Conservation (phyloP, 2,113 vertebrate species). For the Campylomormyrus numenius region DNA sequence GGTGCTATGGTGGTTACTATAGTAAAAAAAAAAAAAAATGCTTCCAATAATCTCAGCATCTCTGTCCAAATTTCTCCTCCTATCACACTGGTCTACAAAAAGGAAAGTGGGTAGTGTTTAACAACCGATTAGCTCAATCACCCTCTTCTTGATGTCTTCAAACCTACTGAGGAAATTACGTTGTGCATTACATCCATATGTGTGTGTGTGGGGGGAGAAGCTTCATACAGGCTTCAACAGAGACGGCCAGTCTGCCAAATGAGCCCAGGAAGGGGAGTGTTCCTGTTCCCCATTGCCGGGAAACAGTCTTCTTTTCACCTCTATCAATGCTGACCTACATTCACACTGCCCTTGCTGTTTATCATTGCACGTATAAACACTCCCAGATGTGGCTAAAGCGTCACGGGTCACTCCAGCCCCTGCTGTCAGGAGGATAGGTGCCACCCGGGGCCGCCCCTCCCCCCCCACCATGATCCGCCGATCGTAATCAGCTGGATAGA, state of each 20-base stretch:
- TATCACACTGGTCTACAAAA: neutral
- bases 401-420: conserved; percentile 9
- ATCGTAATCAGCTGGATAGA: neutral
- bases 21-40: neutral
- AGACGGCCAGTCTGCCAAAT: conserved; percentile 21
- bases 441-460: neutral
- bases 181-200: neutral
- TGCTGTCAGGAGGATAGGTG: conserved; percentile 16
- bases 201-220: neutral
- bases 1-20: neutral
- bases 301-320: conserved; percentile 38
- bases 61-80: neutral
- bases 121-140: neutral
- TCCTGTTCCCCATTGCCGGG: conserved; percentile 33
- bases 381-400: conserved; percentile 35
- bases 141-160: neutral
- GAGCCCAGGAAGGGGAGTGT: conserved; percentile 1
- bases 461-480: neutral
- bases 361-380: conserved; percentile 32
- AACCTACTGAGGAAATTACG: neutral
- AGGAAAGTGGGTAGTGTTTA: neutral
- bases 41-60: neutral
- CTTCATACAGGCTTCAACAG: neutral
- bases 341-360: conserved; percentile 38
- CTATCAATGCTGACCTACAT: conserved; percentile 38